phyloP scores from a whole-genome alignment of 2,888 invertebrate genomes.

The Ochlodes sylvanus region DNA sequence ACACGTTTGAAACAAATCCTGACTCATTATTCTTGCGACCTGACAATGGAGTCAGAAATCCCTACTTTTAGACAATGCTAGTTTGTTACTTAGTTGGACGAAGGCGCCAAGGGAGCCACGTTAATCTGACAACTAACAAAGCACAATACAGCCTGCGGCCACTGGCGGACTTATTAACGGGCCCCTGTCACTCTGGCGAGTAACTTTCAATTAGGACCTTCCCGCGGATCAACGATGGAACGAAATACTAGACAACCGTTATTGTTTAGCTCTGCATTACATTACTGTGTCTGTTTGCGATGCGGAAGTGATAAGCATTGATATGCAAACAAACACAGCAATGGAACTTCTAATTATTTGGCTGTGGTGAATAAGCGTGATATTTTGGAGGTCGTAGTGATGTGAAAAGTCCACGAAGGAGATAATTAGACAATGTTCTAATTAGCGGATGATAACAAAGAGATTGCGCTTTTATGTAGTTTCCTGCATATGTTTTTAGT shows the following conservation, averaged over 20 bases:
- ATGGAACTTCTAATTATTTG: slow-evolving; percentile 27
- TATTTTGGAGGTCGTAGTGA: slow-evolving; percentile 7
- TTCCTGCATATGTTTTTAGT: neutral
- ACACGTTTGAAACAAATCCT: slow-evolving; percentile 34
- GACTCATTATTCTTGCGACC: slow-evolving; percentile 47
- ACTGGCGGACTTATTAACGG: slow-evolving; percentile 60
- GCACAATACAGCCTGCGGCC: slow-evolving; percentile 56
- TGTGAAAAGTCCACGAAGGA: slow-evolving; percentile 34
- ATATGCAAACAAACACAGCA: neutral
- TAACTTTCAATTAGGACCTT: slow-evolving; percentile 64
- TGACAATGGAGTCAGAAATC: slow-evolving; percentile 51
- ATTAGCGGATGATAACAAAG: slow-evolving; percentile 42
- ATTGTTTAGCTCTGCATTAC: slow-evolving; percentile 19
- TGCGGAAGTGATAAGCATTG: neutral
- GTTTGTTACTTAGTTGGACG: slow-evolving; percentile 53
- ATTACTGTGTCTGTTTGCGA: slow-evolving; percentile 17
- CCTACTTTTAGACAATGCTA: slow-evolving; percentile 55
- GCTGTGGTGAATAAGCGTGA: neutral
- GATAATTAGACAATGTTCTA: slow-evolving; percentile 44
- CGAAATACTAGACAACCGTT: slow-evolving; percentile 22
- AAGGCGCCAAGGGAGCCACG: slow-evolving; percentile 59
- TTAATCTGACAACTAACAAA: slow-evolving; percentile 67
- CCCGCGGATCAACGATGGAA: slow-evolving; percentile 20
- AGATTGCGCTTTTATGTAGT: slow-evolving; percentile 1
- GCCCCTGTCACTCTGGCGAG: slow-evolving; percentile 61